phyloP scores from a whole-genome alignment of 2,797 vertebrate species.

The Tympanoctomys barrerae region DNA sequence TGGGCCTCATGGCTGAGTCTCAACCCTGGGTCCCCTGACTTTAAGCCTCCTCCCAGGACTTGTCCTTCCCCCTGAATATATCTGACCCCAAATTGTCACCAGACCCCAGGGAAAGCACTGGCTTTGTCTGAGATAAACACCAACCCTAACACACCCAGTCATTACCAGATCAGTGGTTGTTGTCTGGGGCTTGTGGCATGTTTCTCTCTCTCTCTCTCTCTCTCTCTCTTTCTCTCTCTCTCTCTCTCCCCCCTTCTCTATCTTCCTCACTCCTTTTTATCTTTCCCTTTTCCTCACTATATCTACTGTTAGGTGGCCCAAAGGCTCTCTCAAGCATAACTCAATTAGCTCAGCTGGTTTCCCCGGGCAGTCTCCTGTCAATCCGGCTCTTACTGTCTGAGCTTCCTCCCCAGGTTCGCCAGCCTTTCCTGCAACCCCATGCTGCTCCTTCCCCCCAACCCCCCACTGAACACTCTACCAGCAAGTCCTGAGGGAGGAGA shows the following conservation, averaged over 20 bases:
- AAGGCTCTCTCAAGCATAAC: not conserved
- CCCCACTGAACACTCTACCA: not conserved
- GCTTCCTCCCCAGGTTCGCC: not conserved
- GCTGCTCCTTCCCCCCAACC: not conserved
- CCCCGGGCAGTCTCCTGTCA: not conserved
- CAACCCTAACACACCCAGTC: constrained; percentile 60
- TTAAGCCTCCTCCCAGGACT: constrained; percentile 37
- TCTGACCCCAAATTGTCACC: constrained; percentile 66
- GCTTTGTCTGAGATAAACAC: constrained; percentile 73
- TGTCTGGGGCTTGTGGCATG: constrained; percentile 69
- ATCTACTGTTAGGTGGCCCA: not conserved
- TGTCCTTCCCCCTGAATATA: constrained; percentile 61
- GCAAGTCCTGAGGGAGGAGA: constrained; percentile 62
- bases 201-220: not conserved
- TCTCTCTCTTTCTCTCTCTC: not conserved
- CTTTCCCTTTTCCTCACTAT: constrained; percentile 58
- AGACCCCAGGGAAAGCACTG: constrained; percentile 68
- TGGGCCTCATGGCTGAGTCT: not conserved
- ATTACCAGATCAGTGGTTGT: constrained; percentile 68
- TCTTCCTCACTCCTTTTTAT: constrained; percentile 39
- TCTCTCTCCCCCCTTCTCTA: not conserved
- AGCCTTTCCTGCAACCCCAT: rapidly evolving
- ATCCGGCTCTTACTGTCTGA: too few species aligned
- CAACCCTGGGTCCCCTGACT: constrained; percentile 26
- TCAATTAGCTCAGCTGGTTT: not conserved